Conservation (phyloP, 2,888 invertebrate genomes). For the Tiliacea aurago region DNA sequence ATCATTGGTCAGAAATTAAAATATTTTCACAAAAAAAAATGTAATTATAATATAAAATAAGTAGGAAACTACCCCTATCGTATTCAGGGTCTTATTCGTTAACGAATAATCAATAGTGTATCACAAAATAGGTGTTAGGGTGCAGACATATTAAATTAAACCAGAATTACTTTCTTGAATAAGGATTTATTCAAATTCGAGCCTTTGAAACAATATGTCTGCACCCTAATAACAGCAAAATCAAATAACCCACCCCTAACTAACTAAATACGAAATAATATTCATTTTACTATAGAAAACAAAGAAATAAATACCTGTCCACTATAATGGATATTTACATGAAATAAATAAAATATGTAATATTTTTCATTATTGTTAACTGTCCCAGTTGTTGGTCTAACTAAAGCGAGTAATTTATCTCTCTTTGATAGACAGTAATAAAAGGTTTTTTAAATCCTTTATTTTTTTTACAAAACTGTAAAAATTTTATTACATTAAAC, state of each 20-base stretch:
- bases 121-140: conserved; percentile 32
- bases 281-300: conserved; percentile 37
- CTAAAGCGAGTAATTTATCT: neutral
- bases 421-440: neutral
- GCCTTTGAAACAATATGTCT: neutral
- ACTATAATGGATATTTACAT: conserved; percentile 39
- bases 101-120: conserved; percentile 26
- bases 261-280: conserved; percentile 37
- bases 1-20: conserved; percentile 1
- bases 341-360: conserved; percentile 6
- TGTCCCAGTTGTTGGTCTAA: neutral
- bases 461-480: neutral
- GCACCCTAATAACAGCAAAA: conserved; percentile 4
- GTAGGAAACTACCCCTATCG: conserved; percentile 25
- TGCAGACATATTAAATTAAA: neutral
- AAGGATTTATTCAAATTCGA: neutral
- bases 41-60: conserved; percentile 24
- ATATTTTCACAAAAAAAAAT: conserved; percentile 27
- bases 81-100: conserved; percentile 22
- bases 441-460: neutral
- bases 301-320: conserved; percentile 44
- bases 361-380: neutral
- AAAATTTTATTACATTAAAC: no score
- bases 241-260: conserved; percentile 35
- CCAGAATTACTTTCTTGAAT: neutral